Evolutionary conservation across 2,113 vertebrate species (phyloP).

Genomic region (Mobula birostris): DNA sequence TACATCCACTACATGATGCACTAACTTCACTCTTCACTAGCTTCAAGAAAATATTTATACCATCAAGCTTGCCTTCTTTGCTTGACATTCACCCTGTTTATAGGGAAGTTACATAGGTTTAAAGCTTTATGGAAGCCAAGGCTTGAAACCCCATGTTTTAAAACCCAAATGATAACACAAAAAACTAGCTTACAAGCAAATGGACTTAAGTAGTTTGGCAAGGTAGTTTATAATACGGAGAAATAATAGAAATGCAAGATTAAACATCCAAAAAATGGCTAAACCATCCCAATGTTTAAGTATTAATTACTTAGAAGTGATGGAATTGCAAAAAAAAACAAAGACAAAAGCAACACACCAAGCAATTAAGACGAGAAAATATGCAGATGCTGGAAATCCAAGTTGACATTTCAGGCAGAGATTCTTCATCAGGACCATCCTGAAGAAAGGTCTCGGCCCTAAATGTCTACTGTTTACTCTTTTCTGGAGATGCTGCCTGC

Average conservation of each 20-base stretch:
- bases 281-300: background rate
- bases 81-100: background rate
- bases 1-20: background rate
- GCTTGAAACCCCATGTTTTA: background rate
- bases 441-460: too few species aligned
- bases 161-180: background rate
- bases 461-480: too few species aligned
- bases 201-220: background rate
- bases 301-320: background rate
- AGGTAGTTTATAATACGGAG: background rate
- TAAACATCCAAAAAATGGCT: background rate
- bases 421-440: too few species aligned
- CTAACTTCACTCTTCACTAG: background rate
- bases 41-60: background rate
- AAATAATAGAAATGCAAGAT: background rate
- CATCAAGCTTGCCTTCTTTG: background rate
- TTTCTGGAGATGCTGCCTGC: too few species aligned
- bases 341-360: background rate
- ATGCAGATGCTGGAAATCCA: too few species aligned
- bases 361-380: background rate
- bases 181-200: background rate
- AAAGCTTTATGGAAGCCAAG: background rate
- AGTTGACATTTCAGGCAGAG: too few species aligned
- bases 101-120: background rate
- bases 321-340: background rate